phyloP scores from a whole-genome alignment of 2,113 vertebrate species.

The Cyanoramphus novaezelandiae region DNA sequence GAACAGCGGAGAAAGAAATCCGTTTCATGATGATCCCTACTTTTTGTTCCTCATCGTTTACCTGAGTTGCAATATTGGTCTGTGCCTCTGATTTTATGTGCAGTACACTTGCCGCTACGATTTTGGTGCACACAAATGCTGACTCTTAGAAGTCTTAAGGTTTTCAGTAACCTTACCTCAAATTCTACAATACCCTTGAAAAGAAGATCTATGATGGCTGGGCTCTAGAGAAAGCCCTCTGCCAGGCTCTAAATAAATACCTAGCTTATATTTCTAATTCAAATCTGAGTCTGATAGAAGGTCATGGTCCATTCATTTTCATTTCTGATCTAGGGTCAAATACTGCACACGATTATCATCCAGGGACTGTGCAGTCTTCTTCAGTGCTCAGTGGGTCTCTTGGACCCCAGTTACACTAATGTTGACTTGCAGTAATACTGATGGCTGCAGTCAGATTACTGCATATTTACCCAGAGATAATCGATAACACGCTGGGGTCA shows the following conservation, averaged over 20 bases:
- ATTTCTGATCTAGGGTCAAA: neutral
- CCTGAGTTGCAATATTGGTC: neutral
- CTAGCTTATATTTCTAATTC: neutral
- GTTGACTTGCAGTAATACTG: neutral
- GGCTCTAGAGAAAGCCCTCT: neutral
- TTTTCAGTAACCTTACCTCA: neutral
- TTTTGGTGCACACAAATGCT: neutral
- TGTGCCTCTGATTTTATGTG: neutral
- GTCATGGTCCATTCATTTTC: neutral
- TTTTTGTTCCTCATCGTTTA: neutral
- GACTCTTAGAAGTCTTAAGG: neutral
- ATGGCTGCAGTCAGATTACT: neutral
- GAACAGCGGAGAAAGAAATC: neutral
- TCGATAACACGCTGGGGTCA: neutral
- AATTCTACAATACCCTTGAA: neutral
- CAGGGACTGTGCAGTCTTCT: neutral
- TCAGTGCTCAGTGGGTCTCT: neutral
- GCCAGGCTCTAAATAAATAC: neutral
- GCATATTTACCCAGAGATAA: neutral
- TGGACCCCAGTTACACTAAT: neutral
- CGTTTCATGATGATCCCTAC: neutral
- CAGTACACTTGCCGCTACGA: neutral
- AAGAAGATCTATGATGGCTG: neutral
- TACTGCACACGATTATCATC: rapidly evolving
- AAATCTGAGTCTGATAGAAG: neutral